A percentile compares a stretch with the other conserved stretches of the same genome.
Conservation (phyloP, 2,113 vertebrate genomes). For the Daphoenositta chrysoptera region DNA sequence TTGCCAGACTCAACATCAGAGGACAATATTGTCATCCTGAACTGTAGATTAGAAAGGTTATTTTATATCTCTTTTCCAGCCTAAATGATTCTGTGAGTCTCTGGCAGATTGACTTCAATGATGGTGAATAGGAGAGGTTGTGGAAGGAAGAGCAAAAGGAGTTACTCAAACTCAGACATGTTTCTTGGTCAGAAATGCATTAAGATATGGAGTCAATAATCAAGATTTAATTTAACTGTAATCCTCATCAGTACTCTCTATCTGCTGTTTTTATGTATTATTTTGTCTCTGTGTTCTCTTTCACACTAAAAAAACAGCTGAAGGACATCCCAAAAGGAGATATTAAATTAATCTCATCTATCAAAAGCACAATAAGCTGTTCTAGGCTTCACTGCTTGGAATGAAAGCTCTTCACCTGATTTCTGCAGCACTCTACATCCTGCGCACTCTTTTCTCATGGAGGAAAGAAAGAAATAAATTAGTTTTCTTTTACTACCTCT, state of each 20-base stretch:
- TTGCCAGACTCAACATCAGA: neutral
- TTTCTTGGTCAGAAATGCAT: neutral
- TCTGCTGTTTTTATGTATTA: neutral
- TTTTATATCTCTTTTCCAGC: neutral
- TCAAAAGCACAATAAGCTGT: neutral
- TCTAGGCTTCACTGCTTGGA: neutral
- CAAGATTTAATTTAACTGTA: neutral
- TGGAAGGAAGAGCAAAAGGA: neutral
- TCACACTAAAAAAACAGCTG: neutral
- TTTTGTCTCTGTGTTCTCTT: neutral
- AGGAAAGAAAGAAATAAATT: neutral
- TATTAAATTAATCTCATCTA: neutral
- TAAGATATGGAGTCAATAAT: neutral
- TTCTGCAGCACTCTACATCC: neutral
- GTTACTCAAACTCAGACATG: rapidly evolving
- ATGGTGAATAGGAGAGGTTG: neutral
- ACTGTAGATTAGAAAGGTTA: neutral
- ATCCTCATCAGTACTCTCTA: neutral
- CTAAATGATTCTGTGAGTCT: neutral
- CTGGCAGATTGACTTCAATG: neutral
- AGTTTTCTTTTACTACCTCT: neutral
- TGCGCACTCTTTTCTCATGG: neutral
- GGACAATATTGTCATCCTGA: neutral
- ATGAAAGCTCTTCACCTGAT: neutral
- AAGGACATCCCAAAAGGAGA: neutral